Base-by-base conservation (phyloP, 2,888 invertebrate genomes). In the Drosophila falleni region DNA sequence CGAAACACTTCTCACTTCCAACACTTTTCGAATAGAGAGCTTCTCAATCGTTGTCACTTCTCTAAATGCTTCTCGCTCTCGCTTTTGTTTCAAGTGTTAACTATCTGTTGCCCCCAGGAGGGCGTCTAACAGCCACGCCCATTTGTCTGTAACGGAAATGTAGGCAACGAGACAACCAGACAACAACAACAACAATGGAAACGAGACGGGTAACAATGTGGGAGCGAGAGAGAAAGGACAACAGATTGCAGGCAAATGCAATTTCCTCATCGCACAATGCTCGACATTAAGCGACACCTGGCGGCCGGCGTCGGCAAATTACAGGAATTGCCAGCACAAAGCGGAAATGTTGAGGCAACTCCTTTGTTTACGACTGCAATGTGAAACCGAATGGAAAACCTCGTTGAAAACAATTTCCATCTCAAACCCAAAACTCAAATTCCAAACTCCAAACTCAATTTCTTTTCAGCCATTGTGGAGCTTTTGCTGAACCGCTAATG, bases 71-170 rank as follows among this genome's bases (percentile, higher is more conserved):
- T 41, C 46, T 31, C 42, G 23, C 46, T 37, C 35, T 31, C 41
- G 13, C 9, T 31, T 46, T 55, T 35, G 56, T 73, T 50, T 31
- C 51, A 39, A 56, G 15, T 49, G 50, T 58, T 62, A 49, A 37
- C 53, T 63, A 62, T 63, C 72, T 49, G 59, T 72, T 65, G 58
- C 31, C 29, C 29, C 35, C 37, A n/a, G 5, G 49, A 23, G 46
- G 78, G 53, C 41, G 67, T 77, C 55, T 6, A 50, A n/a, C 23
- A 31, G 75, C 68, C 79, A 74, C 77, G 75, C 80, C 78, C 68
- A 65, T 56, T 70, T 78, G 88, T 86, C 88, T 88, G 81, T 59
- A 42, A 37, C 88, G 88, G 84, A 84, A 86, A 82, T 86, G 81
- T 84, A 74, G 86, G 65, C 74, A 77, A 53, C 58, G 58, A 84